Conservation (phyloP, 2,113 vertebrate species). For the Porphyrio hochstetteri region DNA sequence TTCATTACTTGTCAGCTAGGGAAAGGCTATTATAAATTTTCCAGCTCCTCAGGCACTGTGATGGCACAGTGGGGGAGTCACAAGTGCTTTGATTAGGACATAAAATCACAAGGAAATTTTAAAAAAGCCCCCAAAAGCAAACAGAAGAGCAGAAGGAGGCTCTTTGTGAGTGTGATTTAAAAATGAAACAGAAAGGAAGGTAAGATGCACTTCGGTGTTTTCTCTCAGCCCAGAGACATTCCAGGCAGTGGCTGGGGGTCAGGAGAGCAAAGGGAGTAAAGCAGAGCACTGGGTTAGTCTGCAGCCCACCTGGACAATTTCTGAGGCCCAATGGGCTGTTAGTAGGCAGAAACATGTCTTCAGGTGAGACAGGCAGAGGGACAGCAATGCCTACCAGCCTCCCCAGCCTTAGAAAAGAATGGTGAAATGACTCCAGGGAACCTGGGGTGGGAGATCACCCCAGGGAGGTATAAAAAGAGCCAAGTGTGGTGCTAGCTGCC, state of each 20-base stretch:
- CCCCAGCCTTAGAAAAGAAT: neutral
- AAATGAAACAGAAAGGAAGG: neutral
- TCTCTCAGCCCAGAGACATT: neutral
- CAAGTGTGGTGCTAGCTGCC: neutral
- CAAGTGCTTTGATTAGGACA: neutral
- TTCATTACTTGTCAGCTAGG: neutral
- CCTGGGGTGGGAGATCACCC: neutral
- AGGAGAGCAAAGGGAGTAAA: neutral
- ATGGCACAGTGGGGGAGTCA: neutral
- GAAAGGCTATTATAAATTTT: neutral
- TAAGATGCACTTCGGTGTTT: neutral
- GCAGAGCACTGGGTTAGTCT: neutral
- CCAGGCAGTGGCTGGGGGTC: neutral
- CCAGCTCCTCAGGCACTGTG: neutral
- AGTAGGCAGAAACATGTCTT: neutral
- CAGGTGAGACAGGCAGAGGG: neutral
- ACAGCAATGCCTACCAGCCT: neutral
- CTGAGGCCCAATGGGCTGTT: neutral
- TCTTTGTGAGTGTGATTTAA: neutral
- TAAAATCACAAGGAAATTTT: neutral
- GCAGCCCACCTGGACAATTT: neutral
- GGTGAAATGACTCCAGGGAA: neutral
- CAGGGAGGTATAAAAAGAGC: neutral
- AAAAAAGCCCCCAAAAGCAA: neutral
- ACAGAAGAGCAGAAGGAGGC: neutral